phyloP scores from a whole-genome alignment of 2,797 vertebrate genomes.

The Meda fulgida region DNA sequence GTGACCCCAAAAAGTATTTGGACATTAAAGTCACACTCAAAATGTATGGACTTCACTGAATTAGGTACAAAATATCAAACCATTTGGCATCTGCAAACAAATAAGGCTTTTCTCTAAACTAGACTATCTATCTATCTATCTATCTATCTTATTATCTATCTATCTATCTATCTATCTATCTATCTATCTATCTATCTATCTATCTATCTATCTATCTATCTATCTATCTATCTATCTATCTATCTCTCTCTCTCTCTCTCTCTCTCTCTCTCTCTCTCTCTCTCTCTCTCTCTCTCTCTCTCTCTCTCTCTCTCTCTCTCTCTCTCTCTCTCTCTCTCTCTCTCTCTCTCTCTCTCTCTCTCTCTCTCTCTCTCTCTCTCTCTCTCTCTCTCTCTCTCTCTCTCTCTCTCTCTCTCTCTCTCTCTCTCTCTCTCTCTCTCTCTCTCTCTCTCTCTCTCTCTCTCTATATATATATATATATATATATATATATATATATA shows the following conservation, averaged over 20 bases:
- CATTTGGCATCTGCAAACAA: slow-evolving; percentile 1
- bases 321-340: too few relatives aligned
- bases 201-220: too few relatives aligned
- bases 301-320: neutral
- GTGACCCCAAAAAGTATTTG: slow-evolving; percentile 1
- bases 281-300: too few relatives aligned
- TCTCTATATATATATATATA: neutral
- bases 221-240: too few relatives aligned
- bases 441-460: too few relatives aligned
- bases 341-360: neutral
- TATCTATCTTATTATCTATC: neutral
- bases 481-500: too few relatives aligned
- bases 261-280: too few relatives aligned
- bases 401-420: neutral
- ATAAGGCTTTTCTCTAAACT: neutral
- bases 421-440: neutral
- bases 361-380: neutral
- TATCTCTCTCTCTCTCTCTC: neutral
- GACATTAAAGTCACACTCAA: neutral
- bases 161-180: neutral
- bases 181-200: too few relatives aligned
- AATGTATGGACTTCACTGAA: neutral
- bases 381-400: too few relatives aligned
- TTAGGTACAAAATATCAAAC: neutral
- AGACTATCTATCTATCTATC: neutral